A percentile compares a stretch with the other conserved stretches of the same genome.
Evolutionary conservation across 2,888 invertebrate species (phyloP).

Genomic region (Leucozona laternaria): DNA sequence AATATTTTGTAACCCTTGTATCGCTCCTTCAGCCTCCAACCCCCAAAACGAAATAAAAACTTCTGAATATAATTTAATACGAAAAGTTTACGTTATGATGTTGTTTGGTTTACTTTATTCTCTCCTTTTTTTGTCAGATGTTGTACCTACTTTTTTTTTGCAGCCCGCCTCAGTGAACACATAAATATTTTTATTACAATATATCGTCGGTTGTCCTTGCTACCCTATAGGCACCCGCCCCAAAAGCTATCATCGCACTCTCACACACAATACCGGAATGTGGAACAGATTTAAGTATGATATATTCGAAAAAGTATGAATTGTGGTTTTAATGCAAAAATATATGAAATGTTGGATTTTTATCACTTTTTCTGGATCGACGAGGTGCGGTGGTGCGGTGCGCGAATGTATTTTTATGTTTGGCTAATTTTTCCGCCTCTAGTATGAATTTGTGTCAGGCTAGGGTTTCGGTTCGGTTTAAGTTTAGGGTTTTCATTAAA

Average conservation of each 20-base stretch:
- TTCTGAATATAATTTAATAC: constrained; percentile 73
- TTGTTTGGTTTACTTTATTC: constrained; percentile 62
- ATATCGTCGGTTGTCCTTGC: constrained; percentile 67
- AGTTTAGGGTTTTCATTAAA: constrained; percentile 35
- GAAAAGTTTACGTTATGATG: constrained; percentile 73
- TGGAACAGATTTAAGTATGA: constrained; percentile 76
- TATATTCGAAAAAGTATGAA: constrained; percentile 77
- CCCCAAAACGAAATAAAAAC: constrained; percentile 28
- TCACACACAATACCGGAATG: constrained; percentile 31
- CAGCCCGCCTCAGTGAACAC: constrained; percentile 46
- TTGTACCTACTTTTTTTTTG: constrained; percentile 35
- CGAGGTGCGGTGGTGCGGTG: not conserved
- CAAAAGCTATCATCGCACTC: constrained; percentile 30
- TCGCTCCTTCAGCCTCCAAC: not conserved
- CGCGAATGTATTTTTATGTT: constrained; percentile 23
- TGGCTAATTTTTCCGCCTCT: constrained; percentile 39
- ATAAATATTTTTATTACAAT: constrained; percentile 72
- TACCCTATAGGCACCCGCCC: constrained; percentile 34
- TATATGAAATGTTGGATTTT: constrained; percentile 75
- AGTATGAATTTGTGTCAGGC: constrained; percentile 61
- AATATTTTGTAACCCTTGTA: constrained; percentile 59
- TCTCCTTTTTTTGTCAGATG: constrained; percentile 61
- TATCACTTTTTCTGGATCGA: constrained; percentile 59
- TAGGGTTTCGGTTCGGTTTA: constrained; percentile 37
- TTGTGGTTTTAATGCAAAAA: constrained; percentile 77